These are phyloP conservation scores for Tetragonula carbonaria DNA, from an alignment of 2,888 invertebrate species.

Conservation along the genomic window DNA sequence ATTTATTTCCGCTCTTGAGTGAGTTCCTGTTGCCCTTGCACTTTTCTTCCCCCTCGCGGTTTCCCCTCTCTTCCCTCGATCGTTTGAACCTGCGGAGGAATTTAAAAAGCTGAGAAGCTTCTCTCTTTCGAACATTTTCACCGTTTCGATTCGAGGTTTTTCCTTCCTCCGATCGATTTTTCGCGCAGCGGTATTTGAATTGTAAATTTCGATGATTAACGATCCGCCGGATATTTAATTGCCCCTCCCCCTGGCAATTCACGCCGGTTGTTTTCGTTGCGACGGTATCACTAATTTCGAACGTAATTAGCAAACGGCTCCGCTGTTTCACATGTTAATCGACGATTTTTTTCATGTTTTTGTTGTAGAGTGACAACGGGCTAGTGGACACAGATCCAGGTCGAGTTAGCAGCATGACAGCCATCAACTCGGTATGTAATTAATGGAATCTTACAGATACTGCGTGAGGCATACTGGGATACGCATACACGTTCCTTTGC, in stretches of 20 bases:
- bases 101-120: background rate
- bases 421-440: slow-evolving; percentile 84
- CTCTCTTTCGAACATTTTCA: no score
- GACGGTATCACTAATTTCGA: background rate
- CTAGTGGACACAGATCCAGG: slow-evolving; percentile 83
- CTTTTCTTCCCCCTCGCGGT: slow-evolving; percentile 19
- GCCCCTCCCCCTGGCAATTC: background rate
- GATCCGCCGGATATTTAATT: background rate
- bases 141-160: background rate
- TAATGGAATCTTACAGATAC: background rate
- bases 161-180: background rate
- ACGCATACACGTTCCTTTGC: background rate
- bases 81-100: background rate
- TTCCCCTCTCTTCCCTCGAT: background rate
- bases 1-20: slow-evolving; percentile 57
- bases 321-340: slow-evolving; percentile 18
- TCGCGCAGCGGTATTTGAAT: background rate
- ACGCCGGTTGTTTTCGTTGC: background rate
- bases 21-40: slow-evolving; percentile 45
- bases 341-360: slow-evolving; percentile 60
- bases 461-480: background rate
- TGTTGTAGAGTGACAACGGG: slow-evolving; percentile 84
- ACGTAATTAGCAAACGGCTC: slow-evolving; percentile 12
- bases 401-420: slow-evolving; percentile 83
- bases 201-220: background rate